phyloP scores from a whole-genome alignment of 2,888 invertebrate species.

The Yponomeuta evonymella region DNA sequence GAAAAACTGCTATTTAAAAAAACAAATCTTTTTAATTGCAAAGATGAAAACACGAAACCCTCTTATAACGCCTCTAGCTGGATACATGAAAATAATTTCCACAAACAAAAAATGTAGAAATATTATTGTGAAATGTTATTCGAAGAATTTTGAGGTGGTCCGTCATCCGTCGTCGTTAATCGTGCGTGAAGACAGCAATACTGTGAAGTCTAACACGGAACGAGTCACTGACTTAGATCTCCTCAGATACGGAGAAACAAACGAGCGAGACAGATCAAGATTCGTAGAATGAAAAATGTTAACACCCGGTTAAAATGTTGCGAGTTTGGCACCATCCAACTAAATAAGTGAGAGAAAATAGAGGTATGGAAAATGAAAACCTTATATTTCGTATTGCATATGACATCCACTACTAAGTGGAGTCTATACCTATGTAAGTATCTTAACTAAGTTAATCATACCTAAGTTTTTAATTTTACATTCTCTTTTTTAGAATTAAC shows the following conservation, averaged over 20 bases:
- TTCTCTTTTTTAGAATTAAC: too few relatives aligned
- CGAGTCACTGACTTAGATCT: constrained; percentile 4
- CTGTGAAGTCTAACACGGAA: constrained; percentile 27
- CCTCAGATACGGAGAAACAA: constrained; percentile 37
- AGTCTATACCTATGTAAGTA: too few relatives aligned
- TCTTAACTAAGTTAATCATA: too few relatives aligned
- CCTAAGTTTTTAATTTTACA: too few relatives aligned
- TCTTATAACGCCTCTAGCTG: background rate
- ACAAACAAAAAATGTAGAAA: background rate
- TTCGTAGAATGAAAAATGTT: constrained; percentile 37
- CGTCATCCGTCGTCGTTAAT: constrained; percentile 35
- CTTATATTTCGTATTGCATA: too few relatives aligned
- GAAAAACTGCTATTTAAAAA: background rate
- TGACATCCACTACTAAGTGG: too few relatives aligned
- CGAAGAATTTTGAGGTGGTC: constrained; percentile 12
- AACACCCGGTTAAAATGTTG: background rate
- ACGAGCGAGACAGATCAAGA: constrained; percentile 18
- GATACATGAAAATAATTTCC: background rate
- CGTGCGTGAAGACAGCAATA: constrained; percentile 41
- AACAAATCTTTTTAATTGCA: background rate
- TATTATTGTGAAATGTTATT: background rate
- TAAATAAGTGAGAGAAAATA: background rate
- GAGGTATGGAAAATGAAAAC: too few relatives aligned
- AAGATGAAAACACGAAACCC: background rate
- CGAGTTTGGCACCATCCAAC: background rate